Evolutionary conservation across 2,888 invertebrate genomes (phyloP).

Genomic region (Eudiplozoon nipponicum): DNA sequence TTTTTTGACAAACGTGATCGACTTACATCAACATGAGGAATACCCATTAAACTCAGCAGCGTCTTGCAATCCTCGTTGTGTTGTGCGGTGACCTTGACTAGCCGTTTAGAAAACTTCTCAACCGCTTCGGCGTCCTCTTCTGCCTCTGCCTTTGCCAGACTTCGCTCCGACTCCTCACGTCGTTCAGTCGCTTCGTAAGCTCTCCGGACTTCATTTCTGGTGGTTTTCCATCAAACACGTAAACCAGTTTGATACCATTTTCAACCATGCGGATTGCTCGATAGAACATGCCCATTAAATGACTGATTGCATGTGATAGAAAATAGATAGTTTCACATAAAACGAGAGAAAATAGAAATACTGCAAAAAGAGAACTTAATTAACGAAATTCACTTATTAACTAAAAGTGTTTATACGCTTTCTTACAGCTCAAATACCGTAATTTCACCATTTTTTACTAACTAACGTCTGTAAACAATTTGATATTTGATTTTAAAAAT

Average conservation of each 20-base stretch:
- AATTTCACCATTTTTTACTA: too few relatives aligned
- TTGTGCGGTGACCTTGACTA: conserved; percentile 46
- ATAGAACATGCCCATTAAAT: conserved; percentile 88
- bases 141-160: conserved; percentile 62
- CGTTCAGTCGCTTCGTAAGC: conserved; percentile 57
- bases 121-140: conserved; percentile 54
- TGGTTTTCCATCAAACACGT: conserved; percentile 94
- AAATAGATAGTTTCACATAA: conserved; percentile 7
- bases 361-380: neutral
- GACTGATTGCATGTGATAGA: conserved; percentile 40
- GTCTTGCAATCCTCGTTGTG: conserved; percentile 63
- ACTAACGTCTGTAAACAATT: too few relatives aligned
- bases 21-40: conserved; percentile 52
- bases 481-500: too few relatives aligned
- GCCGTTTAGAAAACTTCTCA: conserved; percentile 61
- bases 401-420: too few relatives aligned
- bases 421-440: too few relatives aligned
- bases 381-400: too few relatives aligned
- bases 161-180: conserved; percentile 68
- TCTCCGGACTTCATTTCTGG: conserved; percentile 54
- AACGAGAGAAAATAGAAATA: conserved; percentile 4
- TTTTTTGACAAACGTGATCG: too few relatives aligned
- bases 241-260: conserved; percentile 83
- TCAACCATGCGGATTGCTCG: conserved; percentile 74
- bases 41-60: conserved; percentile 59